These are phyloP conservation scores for Lithophane socia DNA, from an alignment of 2,888 invertebrate genomes.

Conservation along the genomic window DNA sequence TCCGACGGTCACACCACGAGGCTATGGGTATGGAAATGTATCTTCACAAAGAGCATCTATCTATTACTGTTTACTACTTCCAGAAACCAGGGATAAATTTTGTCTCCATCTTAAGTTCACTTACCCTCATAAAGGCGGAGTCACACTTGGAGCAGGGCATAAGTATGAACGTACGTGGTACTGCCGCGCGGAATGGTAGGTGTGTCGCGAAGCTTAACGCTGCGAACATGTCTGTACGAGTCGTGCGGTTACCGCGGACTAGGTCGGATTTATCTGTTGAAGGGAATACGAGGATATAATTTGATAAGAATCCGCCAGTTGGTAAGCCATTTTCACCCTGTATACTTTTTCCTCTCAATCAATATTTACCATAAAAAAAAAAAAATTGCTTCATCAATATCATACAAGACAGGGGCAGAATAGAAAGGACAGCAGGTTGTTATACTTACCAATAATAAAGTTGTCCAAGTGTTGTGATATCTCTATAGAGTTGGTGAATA, in stretches of 20 bases:
- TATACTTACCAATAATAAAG: conserved; percentile 91
- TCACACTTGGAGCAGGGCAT: conserved; percentile 95
- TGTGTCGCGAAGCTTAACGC: conserved; percentile 94
- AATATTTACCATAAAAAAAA: too few relatives aligned
- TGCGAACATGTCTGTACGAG: conserved; percentile 92
- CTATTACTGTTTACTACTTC: neutral
- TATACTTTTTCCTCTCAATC: too few relatives aligned
- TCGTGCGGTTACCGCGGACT: conserved; percentile 72
- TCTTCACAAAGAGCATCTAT: neutral
- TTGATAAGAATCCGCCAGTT: neutral
- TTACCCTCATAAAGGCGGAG: conserved; percentile 92
- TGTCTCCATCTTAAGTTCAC: conserved; percentile 7
- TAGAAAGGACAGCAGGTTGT: neutral
- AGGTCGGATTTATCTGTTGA: conserved; percentile 75
- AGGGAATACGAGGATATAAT: neutral
- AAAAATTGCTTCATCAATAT: too few relatives aligned
- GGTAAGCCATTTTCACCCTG: too few relatives aligned
- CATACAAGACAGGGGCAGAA: too few relatives aligned
- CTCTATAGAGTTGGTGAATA: conserved; percentile 92
- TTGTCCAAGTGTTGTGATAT: conserved; percentile 93
- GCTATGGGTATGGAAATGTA: too few relatives aligned
- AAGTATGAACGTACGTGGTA: conserved; percentile 95
- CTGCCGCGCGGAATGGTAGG: conserved; percentile 95
- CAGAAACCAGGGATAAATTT: neutral
- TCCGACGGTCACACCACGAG: too few relatives aligned